Percentiles rank a stretch among this genome's conserved stretches.
These are phyloP conservation scores for Triplophysa dalaica DNA, from an alignment of 2,113 vertebrate genomes.

Conservation along the genomic window DNA sequence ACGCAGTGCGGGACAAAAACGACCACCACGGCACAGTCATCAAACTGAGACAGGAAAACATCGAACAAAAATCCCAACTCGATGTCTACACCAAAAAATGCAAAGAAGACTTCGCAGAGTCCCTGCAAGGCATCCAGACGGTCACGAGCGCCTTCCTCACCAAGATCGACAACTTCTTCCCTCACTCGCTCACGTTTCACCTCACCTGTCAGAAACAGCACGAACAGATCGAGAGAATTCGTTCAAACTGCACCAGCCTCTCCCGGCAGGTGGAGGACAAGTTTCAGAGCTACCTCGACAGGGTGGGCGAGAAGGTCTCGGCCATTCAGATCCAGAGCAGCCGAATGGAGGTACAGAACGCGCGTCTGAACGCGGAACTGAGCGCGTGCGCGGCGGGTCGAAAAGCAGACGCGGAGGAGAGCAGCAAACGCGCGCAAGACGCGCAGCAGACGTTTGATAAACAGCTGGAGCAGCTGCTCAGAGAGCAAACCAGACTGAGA, in stretches of 20 bases:
- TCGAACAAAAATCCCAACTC: conserved; percentile 63
- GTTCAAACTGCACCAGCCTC: conserved; percentile 67
- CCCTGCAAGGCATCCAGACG: conserved; percentile 69
- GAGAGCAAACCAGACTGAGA: conserved; percentile 63
- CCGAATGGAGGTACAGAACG: conserved; percentile 63
- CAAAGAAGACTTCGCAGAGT: conserved; percentile 72
- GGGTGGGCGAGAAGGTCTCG: conserved; percentile 64
- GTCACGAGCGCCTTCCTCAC: conserved; percentile 71
- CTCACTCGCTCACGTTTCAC: conserved; percentile 70
- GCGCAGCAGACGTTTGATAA: conserved; percentile 58
- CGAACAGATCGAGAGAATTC: conserved; percentile 64
- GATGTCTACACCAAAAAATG: conserved; percentile 69
- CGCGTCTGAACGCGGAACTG: conserved; percentile 36
- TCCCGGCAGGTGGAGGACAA: conserved; percentile 70
- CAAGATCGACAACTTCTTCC: conserved; percentile 71
- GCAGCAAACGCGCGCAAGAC: conserved; percentile 55
- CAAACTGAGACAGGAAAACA: conserved; percentile 57
- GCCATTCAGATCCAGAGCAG: conserved; percentile 66
- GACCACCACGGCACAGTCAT: conserved; percentile 41
- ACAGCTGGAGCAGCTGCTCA: conserved; percentile 60
- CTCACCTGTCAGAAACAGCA: conserved; percentile 72
- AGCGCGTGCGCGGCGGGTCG: conserved; percentile 56
- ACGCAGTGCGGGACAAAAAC: conserved; percentile 59
- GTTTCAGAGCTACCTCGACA: conserved; percentile 67
- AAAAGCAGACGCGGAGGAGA: neutral